phyloP scores from a whole-genome alignment of 2,797 vertebrate species.

The Emys orbicularis region DNA sequence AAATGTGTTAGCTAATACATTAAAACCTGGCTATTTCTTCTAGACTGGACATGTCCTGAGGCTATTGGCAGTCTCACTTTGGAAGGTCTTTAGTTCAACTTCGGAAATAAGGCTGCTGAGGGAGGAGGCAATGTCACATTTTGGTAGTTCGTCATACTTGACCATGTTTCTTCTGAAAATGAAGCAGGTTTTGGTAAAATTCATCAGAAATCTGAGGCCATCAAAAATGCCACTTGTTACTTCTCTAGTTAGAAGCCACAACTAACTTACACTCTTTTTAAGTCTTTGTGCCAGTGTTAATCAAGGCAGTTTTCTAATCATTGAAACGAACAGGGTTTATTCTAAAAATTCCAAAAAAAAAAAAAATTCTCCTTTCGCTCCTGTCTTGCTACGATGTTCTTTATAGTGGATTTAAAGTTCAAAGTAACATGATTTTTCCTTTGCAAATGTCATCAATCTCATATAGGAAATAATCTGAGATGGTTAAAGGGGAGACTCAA shows the following conservation, averaged over 20 bases:
- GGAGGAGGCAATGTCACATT: not conserved
- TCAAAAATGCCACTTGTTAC: not conserved
- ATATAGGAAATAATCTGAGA: not conserved
- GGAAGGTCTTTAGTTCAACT: not conserved
- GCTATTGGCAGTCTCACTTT: not conserved
- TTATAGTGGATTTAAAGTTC: not conserved
- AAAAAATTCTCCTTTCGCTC: not conserved
- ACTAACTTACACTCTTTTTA: not conserved
- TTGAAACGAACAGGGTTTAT: not conserved
- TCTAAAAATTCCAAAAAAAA: not conserved
- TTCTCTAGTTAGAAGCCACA: not conserved
- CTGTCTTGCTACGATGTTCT: not conserved
- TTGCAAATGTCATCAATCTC: not conserved
- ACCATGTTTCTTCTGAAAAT: not conserved
- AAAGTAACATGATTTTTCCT: not conserved
- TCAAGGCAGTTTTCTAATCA: not conserved
- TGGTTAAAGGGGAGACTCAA: not conserved
- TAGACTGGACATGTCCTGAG: not conserved
- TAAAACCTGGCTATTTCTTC: not conserved
- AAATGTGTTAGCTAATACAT: not conserved
- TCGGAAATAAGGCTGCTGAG: not conserved
- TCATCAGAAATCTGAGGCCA: not conserved
- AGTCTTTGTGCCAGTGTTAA: not conserved
- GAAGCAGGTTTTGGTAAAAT: not conserved
- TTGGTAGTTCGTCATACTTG: not conserved